Conservation (phyloP, 2,113 vertebrate genomes). For the Hemibagrus wyckioides region DNA sequence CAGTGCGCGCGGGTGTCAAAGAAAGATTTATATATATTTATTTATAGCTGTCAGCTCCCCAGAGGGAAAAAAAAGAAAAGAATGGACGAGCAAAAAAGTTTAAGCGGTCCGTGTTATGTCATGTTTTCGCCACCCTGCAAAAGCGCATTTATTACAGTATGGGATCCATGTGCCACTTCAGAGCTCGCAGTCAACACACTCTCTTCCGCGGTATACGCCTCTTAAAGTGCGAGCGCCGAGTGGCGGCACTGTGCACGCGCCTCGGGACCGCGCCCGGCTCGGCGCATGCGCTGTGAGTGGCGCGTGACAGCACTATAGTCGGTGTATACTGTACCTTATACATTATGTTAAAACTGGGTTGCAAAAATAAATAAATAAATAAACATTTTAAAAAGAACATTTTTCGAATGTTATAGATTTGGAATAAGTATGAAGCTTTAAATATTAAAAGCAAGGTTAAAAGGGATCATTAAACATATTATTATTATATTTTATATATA, state of each 20-base stretch:
- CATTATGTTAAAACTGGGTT: neutral
- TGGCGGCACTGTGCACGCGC: neutral
- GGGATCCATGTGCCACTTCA: slow-evolving; percentile 75
- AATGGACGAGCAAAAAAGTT: slow-evolving; percentile 22
- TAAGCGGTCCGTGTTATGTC: neutral
- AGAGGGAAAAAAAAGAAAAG: neutral
- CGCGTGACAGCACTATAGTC: neutral
- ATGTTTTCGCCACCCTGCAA: slow-evolving; percentile 54
- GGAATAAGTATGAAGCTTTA: too few relatives aligned
- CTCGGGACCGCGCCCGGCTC: neutral
- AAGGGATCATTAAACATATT: too few relatives aligned
- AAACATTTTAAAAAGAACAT: too few relatives aligned
- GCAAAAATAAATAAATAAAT: too few relatives aligned
- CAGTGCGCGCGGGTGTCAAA: neutral
- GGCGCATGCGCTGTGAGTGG: neutral
- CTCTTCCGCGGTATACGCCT: slow-evolving; percentile 69
- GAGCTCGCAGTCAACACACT: slow-evolving; percentile 64
- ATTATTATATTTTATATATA: too few relatives aligned
- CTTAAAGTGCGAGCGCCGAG: slow-evolving; percentile 74
- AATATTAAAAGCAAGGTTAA: too few relatives aligned
- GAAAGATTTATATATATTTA: neutral
- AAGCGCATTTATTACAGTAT: slow-evolving; percentile 30
- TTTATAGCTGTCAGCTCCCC: neutral
- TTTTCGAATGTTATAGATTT: too few relatives aligned
- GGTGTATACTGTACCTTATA: too few relatives aligned